A percentile compares a stretch with the other conserved stretches of the same genome.
These are phyloP conservation scores for Linyphia triangularis DNA, from an alignment of 2,888 invertebrate genomes.

Conservation along the genomic window DNA sequence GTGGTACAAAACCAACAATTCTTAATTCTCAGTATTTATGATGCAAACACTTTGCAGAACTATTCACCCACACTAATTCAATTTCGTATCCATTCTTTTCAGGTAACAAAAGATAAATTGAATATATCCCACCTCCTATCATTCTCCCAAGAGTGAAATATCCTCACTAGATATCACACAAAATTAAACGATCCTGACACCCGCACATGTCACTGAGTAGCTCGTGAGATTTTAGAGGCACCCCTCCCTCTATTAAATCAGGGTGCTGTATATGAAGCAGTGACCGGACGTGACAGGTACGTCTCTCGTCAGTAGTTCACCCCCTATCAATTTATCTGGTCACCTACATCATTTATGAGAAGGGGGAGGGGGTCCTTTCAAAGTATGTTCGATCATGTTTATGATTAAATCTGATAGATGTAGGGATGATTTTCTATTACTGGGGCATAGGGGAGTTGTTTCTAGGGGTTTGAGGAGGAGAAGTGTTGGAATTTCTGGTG, in stretches of 20 bases:
- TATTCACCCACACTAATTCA: no score
- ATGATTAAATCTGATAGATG: slow-evolving; percentile 16
- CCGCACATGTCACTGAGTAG: background rate
- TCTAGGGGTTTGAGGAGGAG: no score
- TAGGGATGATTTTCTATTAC: background rate
- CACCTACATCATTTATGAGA: slow-evolving; percentile 41
- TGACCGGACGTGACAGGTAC: slow-evolving; percentile 27
- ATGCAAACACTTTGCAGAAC: no score
- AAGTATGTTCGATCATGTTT: slow-evolving; percentile 33
- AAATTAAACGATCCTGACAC: slow-evolving; percentile 10
- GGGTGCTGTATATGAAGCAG: background rate
- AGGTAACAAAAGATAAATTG: no score
- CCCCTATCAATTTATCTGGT: background rate
- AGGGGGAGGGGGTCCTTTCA: background rate
- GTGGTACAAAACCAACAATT: no score
- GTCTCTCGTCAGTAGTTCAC: background rate
- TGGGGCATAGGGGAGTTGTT: background rate
- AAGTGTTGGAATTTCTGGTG: background rate
- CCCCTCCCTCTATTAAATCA: background rate
- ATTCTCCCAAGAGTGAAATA: no score
- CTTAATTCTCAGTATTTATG: no score
- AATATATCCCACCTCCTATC: no score
- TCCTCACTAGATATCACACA: background rate
- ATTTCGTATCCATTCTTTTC: no score
- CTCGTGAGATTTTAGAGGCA: background rate